Evolutionary conservation across 2,113 vertebrate species (phyloP).

Genomic region (Chauna torquata): DNA sequence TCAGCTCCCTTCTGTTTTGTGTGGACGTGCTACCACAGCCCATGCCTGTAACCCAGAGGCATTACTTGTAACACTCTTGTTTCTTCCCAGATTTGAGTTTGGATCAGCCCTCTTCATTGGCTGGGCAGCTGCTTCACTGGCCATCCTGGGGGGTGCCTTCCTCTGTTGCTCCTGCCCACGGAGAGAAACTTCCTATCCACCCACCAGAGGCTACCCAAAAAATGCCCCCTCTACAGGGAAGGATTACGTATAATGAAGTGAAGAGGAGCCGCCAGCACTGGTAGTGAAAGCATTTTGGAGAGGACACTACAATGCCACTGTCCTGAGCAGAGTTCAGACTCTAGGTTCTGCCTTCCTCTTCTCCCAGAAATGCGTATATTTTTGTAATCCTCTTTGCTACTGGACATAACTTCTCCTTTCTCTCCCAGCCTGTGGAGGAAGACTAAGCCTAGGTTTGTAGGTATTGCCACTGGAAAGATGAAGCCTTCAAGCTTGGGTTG

Average conservation of each 20-base stretch:
- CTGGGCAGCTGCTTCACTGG: constrained; percentile 85
- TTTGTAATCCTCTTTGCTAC: constrained; percentile 63
- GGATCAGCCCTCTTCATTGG: constrained; percentile 90
- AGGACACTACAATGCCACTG: constrained; percentile 53
- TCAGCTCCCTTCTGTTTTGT: background rate
- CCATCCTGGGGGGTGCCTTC: constrained; percentile 83
- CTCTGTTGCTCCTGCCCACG: constrained; percentile 83
- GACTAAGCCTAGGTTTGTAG: constrained; percentile 23
- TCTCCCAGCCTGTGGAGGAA: constrained; percentile 42
- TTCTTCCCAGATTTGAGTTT: constrained; percentile 82
- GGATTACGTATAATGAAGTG: constrained; percentile 85
- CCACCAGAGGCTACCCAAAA: constrained; percentile 74
- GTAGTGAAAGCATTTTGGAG: constrained; percentile 37
- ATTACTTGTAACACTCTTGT: background rate
- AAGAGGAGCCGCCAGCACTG: background rate
- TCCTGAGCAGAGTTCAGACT: constrained; percentile 38
- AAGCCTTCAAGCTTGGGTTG: constrained; percentile 38
- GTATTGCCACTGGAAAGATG: constrained; percentile 30
- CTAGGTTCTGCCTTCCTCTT: constrained; percentile 46
- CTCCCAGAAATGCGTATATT: constrained; percentile 63
- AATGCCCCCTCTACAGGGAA: constrained; percentile 75
- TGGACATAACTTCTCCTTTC: constrained; percentile 43
- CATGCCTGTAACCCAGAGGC: background rate
- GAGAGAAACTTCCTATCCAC: constrained; percentile 74
- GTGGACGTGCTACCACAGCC: background rate